phyloP scores from a whole-genome alignment of 2,113 vertebrate genomes.

The Seriola quinqueradiata region DNA sequence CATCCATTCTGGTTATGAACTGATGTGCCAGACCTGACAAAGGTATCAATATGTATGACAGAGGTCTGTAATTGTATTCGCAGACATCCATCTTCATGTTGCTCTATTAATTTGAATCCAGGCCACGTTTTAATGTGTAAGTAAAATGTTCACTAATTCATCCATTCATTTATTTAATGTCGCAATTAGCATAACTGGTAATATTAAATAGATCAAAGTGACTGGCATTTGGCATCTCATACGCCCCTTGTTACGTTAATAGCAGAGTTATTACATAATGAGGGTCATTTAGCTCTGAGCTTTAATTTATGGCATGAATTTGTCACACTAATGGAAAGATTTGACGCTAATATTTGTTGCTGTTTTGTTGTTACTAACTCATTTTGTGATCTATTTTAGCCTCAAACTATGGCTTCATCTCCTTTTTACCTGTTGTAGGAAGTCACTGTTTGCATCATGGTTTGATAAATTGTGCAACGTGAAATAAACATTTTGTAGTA shows the following conservation, averaged over 20 bases:
- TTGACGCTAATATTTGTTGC: conserved; percentile 25
- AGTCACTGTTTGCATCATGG: neutral
- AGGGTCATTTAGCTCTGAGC: conserved; percentile 43
- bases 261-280: conserved; percentile 29
- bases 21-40: neutral
- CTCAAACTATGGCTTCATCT: neutral
- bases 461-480: neutral
- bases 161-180: conserved; percentile 34
- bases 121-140: neutral
- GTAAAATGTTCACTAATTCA: conserved; percentile 2
- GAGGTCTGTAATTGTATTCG: neutral
- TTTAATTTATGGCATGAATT: conserved; percentile 26
- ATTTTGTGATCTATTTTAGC: neutral
- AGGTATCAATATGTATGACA: neutral
- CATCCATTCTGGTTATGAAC: neutral
- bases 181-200: conserved; percentile 23
- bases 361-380: conserved; percentile 21
- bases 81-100: neutral
- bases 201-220: conserved; percentile 25
- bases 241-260: conserved; percentile 20
- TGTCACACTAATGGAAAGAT: conserved; percentile 36
- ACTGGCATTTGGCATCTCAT: conserved; percentile 16
- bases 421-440: neutral
- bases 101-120: neutral
- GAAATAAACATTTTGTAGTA: neutral